phyloP scores from a whole-genome alignment of 2,113 vertebrate genomes.

The Mesitornis unicolor region DNA sequence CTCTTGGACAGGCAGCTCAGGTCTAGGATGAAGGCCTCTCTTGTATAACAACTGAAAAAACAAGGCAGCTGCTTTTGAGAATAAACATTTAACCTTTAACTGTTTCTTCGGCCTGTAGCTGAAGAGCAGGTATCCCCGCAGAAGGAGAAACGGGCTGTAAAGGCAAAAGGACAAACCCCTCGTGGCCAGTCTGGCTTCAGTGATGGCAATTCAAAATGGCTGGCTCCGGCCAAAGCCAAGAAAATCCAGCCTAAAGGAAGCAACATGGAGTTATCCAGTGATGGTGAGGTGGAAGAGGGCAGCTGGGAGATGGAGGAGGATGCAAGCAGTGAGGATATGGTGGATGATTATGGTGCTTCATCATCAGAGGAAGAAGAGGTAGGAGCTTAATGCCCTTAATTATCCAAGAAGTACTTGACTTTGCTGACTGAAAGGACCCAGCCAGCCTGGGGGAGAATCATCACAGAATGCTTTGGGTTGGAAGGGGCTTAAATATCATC shows the following conservation, averaged over 20 bases:
- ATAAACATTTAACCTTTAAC: not conserved
- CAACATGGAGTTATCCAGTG: constrained; percentile 68
- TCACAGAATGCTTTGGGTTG: too few species aligned
- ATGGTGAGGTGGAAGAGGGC: constrained; percentile 59
- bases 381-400: not conserved
- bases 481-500: too few species aligned
- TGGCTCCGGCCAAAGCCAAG: constrained; percentile 78
- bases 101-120: not conserved
- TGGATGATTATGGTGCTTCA: constrained; percentile 85
- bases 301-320: constrained; percentile 49
- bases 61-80: not conserved
- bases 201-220: constrained; percentile 80
- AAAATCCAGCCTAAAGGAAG: constrained; percentile 60
- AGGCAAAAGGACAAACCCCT: not conserved
- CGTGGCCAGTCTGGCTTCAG: constrained; percentile 60
- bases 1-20: not conserved
- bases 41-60: not conserved
- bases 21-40: not conserved
- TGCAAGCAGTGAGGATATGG: constrained; percentile 80
- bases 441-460: rapidly evolving
- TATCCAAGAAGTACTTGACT: not conserved
- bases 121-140: not conserved
- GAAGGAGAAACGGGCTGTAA: not conserved
- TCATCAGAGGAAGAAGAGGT: constrained; percentile 60
- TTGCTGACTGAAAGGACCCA: not conserved